phyloP scores from a whole-genome alignment of 2,797 vertebrate genomes.

The Melanotaenia boesemani region DNA sequence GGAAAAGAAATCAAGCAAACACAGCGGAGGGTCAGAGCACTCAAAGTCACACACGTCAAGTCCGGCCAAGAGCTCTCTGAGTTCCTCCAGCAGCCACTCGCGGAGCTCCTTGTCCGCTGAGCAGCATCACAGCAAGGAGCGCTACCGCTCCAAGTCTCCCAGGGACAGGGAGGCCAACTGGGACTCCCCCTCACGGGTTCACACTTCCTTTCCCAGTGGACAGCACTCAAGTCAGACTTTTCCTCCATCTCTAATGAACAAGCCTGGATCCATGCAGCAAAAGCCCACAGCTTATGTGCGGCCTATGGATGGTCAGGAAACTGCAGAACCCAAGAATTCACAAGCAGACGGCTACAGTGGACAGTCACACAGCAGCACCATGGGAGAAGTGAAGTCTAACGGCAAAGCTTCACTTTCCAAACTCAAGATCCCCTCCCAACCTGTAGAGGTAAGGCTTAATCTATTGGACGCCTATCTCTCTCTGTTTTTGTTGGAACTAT shows the following conservation, averaged over 20 bases:
- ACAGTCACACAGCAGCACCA: constrained; percentile 88
- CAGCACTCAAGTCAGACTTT: constrained; percentile 95
- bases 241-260: constrained; percentile 95
- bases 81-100: constrained; percentile 86
- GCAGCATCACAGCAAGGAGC: constrained; percentile 94
- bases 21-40: constrained; percentile 89
- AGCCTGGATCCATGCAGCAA: constrained; percentile 95
- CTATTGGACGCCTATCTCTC: neutral
- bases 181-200: constrained; percentile 96
- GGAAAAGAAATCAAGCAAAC: constrained; percentile 93
- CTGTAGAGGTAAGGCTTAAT: constrained; percentile 87
- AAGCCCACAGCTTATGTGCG: constrained; percentile 99
- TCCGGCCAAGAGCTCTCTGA: constrained; percentile 90
- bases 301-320: constrained; percentile 99
- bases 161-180: constrained; percentile 94
- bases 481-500: neutral
- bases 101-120: constrained; percentile 88
- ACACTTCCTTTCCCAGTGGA: constrained; percentile 90
- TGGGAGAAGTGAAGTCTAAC: constrained; percentile 94
- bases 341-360: constrained; percentile 91
- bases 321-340: constrained; percentile 93
- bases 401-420: constrained; percentile 96
- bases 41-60: constrained; percentile 92
- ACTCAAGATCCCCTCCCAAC: constrained; percentile 96
- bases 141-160: constrained; percentile 94